Percentiles rank a stretch among this genome's conserved stretches.
phyloP scores from a whole-genome alignment of 1,140 invertebrate species.

The Trichonephila clavipes region DNA sequence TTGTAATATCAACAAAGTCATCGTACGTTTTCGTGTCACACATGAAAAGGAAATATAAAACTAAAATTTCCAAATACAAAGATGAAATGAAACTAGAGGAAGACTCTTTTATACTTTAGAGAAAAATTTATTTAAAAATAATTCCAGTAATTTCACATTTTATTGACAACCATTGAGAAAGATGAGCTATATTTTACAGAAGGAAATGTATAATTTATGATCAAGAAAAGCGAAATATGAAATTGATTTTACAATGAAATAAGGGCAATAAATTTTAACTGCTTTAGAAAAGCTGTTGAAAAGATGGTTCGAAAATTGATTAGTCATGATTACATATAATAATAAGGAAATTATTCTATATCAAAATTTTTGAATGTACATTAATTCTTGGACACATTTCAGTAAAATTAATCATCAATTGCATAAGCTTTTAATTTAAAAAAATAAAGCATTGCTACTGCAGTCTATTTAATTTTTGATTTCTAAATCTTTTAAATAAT shows the following conservation, averaged over 20 bases:
- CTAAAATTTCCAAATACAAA: not conserved
- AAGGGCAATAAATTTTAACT: not conserved
- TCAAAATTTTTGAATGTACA: no score
- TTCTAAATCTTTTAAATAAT: no score
- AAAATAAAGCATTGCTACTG: no score
- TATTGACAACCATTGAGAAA: conserved; percentile 7
- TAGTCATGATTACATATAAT: no score
- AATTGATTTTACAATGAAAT: not conserved
- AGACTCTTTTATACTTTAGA: not conserved
- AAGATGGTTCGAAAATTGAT: not conserved
- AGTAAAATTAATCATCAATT: no score
- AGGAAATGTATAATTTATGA: not conserved
- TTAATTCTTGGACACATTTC: no score
- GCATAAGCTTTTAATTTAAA: no score
- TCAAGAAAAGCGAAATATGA: not conserved
- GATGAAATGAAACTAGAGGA: not conserved
- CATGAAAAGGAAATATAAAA: not conserved
- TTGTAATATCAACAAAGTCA: not conserved
- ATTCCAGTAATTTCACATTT: not conserved
- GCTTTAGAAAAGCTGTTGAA: not conserved
- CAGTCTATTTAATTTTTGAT: no score
- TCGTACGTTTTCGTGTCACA: not conserved
- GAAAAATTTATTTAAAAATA: not conserved
- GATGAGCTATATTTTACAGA: not conserved
- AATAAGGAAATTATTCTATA: no score